Conservation (phyloP, 30 jellyfish, hydroid and myxozoan species). For the Aurelia aurita region DNA sequence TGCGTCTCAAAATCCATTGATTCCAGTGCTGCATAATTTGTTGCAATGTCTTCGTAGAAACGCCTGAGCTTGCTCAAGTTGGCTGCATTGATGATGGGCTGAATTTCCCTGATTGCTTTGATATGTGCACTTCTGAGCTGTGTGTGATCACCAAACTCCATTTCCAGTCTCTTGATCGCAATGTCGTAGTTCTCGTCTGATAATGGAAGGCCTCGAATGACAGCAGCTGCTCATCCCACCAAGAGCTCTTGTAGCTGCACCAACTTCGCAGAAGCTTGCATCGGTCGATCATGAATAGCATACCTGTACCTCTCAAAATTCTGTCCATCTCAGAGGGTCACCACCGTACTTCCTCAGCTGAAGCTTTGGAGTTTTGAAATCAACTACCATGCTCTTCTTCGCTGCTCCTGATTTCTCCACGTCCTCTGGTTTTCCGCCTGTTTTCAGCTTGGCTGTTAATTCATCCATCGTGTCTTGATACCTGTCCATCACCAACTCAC, state of each 20-base stretch:
- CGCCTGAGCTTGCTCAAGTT: conserved; percentile 13
- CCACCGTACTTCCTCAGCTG: conserved; percentile 34
- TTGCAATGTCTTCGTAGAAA: conserved; percentile 25
- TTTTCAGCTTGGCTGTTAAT: no score
- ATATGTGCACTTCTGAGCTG: conserved; percentile 20
- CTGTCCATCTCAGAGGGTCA: conserved; percentile 44
- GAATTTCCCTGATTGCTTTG: no score
- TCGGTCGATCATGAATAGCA: conserved; percentile 34
- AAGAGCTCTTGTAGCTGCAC: conserved; percentile 30
- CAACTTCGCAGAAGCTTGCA: conserved; percentile 27
- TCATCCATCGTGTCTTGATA: no score
- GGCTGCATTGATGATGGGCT: no score
- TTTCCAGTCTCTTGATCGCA: background rate
- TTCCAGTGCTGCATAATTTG: conserved; percentile 6
- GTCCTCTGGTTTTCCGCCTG: no score
- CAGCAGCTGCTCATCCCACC: conserved; percentile 32
- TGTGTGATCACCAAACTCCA: conserved; percentile 26
- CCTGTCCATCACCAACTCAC: no score
- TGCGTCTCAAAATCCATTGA: conserved; percentile 18
- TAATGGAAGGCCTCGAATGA: conserved; percentile 26
- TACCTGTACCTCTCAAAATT: conserved; percentile 19
- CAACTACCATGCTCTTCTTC: no score
- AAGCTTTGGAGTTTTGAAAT: conserved; percentile 25
- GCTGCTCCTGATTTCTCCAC: no score
- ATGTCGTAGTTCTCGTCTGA: conserved; percentile 19